A percentile compares a stretch with the other conserved stretches of the same genome.
Conservation (phyloP, 2,888 invertebrate genomes). For the Xestoiulus laeticollis region DNA sequence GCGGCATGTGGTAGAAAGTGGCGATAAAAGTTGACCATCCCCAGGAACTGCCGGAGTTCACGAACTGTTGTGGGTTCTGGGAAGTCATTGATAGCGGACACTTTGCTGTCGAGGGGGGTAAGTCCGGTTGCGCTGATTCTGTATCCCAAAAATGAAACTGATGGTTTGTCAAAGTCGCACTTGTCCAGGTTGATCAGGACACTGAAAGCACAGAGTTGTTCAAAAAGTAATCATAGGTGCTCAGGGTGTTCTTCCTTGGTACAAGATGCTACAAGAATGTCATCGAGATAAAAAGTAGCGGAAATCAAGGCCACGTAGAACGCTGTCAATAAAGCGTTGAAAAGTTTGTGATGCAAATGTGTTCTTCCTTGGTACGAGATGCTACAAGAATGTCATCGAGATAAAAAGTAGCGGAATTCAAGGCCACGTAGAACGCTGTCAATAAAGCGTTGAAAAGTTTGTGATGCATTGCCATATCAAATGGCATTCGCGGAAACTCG, state of each 20-base stretch:
- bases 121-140: not conserved
- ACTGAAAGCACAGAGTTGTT: not conserved
- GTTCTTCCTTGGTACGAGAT: not conserved
- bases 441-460: slow-evolving; percentile 64
- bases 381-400: slow-evolving; percentile 60
- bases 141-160: not conserved
- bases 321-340: slow-evolving; percentile 62
- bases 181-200: not conserved
- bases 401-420: slow-evolving; percentile 58
- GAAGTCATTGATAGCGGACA: not conserved
- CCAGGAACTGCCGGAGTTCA: too few relatives aligned
- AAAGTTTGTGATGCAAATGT: slow-evolving; percentile 61
- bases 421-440: slow-evolving; percentile 61
- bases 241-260: not conserved
- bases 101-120: not conserved
- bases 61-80: not conserved
- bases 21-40: too few relatives aligned
- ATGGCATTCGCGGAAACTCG: slow-evolving; percentile 62
- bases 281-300: slow-evolving; percentile 61
- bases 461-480: slow-evolving; percentile 64
- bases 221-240: not conserved
- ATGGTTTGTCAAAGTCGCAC: not conserved
- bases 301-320: slow-evolving; percentile 59
- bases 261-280: slow-evolving; percentile 57
- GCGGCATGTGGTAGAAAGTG: too few relatives aligned